Percentiles rank a stretch among this genome's conserved stretches.
Conservation (phyloP, 1,140 invertebrate genomes). For the Drosophila willistoni region DNA sequence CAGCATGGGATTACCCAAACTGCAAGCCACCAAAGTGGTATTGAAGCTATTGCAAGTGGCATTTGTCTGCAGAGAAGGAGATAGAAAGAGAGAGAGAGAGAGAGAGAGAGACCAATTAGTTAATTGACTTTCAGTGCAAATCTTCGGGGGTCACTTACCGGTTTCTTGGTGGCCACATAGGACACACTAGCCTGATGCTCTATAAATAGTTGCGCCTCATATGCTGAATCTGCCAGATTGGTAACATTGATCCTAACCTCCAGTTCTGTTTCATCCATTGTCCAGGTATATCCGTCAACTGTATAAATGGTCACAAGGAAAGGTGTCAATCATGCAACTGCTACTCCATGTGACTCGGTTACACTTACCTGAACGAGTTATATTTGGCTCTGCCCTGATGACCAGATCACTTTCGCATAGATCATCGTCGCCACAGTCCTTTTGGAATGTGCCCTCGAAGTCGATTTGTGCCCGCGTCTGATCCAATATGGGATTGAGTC, state of each 20-base stretch:
- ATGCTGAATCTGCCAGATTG: slow-evolving; percentile 94
- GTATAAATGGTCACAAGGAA: slow-evolving; percentile 31
- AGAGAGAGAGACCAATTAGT: not conserved
- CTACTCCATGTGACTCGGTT: too few relatives aligned
- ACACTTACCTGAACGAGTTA: slow-evolving; percentile 83
- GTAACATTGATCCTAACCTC: slow-evolving; percentile 89
- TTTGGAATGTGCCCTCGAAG: slow-evolving; percentile 94
- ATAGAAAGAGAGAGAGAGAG: not conserved
- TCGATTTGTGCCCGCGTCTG: slow-evolving; percentile 91
- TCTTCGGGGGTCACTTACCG: slow-evolving; percentile 53
- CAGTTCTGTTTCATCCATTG: slow-evolving; percentile 90
- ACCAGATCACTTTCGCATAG: slow-evolving; percentile 94
- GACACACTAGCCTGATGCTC: slow-evolving; percentile 90
- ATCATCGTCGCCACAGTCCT: slow-evolving; percentile 96
- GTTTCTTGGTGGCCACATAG: slow-evolving; percentile 89
- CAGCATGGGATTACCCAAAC: slow-evolving; percentile 94
- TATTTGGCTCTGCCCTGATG: slow-evolving; percentile 87
- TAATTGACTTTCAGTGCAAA: not conserved
- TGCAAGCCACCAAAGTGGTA: slow-evolving; percentile 90
- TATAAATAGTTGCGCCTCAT: slow-evolving; percentile 93
- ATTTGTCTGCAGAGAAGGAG: slow-evolving; percentile 60
- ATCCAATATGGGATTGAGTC: slow-evolving; percentile 93
- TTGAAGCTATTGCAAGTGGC: slow-evolving; percentile 90
- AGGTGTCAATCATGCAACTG: not conserved
- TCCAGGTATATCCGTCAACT: slow-evolving; percentile 85